Evolutionary conservation across 1,140 invertebrate genomes (phyloP), one percentile per base, ranked within the genome.

Genomic region (Drosophila orena): DNA sequence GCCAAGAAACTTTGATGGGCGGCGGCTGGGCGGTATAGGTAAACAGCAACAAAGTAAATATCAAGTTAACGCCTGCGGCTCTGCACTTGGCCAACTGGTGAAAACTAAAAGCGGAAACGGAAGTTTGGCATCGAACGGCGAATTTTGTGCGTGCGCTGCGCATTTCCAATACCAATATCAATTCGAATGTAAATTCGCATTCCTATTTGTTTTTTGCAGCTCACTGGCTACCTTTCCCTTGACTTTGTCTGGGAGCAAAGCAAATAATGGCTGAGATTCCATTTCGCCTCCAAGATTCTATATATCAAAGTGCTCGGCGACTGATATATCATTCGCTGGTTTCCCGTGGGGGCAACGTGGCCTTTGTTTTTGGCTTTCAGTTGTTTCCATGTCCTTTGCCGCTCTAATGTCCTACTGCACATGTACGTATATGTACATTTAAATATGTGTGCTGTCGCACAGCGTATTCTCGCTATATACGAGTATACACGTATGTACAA

Each of bases 1-100:
- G 80, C 47, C 54, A 68, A 84, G 77, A 81, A 83, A 83, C 69
- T 81, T 83, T 81, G 42, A 49, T 42, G 52, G 47, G 64, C 56
- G 43, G 62, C 14, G 47, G 43, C n/a, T 58, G 62, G 47, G 24
- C 53, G 52, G 66, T 79, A 69, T 79, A 76, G 79, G 83, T 88
- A 88, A 88, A 89, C 76, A 88, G 81, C 79, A 80, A 90, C 79
- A 88, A 88, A 89, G 83, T 88, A 89, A 88, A 88, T 88, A 88
- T 88, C 84, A 89, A 88, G 83, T 83, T 79, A 84, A 75, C 85
- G 85, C 84, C 85, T 89, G 80, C 71, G 79, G 84, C 84, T 66
- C 78, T 77, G 55, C 58, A 66, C 75, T 77, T 44, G 69, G 37
- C 40, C 34, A 72, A 58, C 81, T 64, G 64, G 20, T 56, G 64